phyloP scores from a whole-genome alignment of 2,888 invertebrate species.

The Dolichopus griseipennis region DNA sequence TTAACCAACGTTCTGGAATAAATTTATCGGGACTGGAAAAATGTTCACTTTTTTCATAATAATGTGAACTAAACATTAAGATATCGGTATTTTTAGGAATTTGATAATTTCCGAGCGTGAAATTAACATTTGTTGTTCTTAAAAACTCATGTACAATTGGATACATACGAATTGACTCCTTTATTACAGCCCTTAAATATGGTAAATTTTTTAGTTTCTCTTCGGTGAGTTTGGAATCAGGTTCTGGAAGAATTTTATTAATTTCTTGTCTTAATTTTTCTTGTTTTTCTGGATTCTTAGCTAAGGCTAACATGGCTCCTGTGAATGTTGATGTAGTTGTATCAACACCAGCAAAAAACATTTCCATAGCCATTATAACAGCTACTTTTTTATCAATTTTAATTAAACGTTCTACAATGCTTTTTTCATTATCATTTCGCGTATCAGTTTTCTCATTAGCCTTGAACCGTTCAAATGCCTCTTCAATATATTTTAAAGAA shows the following conservation, averaged over 20 bases:
- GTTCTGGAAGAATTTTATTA: conserved; percentile 38
- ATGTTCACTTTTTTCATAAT: conserved; percentile 54
- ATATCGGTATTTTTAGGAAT: conserved; percentile 60
- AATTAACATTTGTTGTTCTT: conserved; percentile 48
- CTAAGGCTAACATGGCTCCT: conserved; percentile 50
- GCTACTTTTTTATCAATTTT: conserved; percentile 54
- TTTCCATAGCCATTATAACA: conserved; percentile 58
- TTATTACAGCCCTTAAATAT: conserved; percentile 65
- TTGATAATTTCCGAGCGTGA: conserved; percentile 54
- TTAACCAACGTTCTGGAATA: conserved; percentile 64
- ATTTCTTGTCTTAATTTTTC: conserved; percentile 50
- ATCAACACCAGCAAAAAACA: conserved; percentile 62
- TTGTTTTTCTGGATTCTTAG: conserved; percentile 53
- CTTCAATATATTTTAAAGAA: conserved; percentile 30
- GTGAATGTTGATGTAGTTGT: conserved; percentile 47
- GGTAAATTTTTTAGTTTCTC: conserved; percentile 45
- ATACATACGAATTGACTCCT: conserved; percentile 58
- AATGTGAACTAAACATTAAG: conserved; percentile 59
- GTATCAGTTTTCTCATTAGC: conserved; percentile 25
- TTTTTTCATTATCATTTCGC: conserved; percentile 41
- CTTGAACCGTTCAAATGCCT: conserved; percentile 33
- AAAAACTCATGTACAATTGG: conserved; percentile 53
- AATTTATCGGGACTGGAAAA: conserved; percentile 55
- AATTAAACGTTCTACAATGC: conserved; percentile 57
- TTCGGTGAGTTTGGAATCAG: conserved; percentile 40